Conservation (phyloP, 2,797 vertebrate species). For the Pristis pectinata region DNA sequence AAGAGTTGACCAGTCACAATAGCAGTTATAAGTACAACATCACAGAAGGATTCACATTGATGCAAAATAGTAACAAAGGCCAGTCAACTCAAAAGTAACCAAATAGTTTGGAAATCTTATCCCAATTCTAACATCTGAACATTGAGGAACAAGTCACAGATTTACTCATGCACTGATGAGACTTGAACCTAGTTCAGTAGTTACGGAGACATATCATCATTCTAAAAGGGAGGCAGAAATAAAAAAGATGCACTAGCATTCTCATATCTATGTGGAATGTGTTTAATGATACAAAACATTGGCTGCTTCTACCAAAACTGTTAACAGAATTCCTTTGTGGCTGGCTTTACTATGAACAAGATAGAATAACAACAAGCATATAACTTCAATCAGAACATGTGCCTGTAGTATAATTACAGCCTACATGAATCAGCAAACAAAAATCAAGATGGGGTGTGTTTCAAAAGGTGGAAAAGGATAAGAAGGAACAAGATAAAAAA, state of each 20-base stretch:
- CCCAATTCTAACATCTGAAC: background rate
- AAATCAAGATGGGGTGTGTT: background rate
- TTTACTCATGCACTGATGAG: background rate
- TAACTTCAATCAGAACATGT: background rate
- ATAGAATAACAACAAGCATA: background rate
- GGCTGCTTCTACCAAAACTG: background rate
- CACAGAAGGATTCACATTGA: background rate
- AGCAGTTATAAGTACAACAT: background rate
- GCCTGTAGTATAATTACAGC: background rate
- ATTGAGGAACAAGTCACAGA: background rate
- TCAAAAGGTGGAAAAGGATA: background rate
- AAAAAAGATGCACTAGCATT: background rate
- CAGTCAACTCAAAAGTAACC: background rate
- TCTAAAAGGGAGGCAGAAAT: background rate
- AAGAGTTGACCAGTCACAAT: background rate
- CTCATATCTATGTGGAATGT: background rate
- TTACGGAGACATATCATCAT: background rate
- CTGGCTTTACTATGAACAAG: background rate
- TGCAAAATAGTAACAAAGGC: background rate
- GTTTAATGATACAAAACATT: background rate
- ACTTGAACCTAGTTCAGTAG: background rate
- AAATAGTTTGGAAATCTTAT: background rate
- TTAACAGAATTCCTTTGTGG: background rate
- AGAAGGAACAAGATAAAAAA: background rate
- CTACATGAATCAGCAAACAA: background rate